Conservation (phyloP, 2,888 invertebrate genomes). For the Cantharis rustica region DNA sequence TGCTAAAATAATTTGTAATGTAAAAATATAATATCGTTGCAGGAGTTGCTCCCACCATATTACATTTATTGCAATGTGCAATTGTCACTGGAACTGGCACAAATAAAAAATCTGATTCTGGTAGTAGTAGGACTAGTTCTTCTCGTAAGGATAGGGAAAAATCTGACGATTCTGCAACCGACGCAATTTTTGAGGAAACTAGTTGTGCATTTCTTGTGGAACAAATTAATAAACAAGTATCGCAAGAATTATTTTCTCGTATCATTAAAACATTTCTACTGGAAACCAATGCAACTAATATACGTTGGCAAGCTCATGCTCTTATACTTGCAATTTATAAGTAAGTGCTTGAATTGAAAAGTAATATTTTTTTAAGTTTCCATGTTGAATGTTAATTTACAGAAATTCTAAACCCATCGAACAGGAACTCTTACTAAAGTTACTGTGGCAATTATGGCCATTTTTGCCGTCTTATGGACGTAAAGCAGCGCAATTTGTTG, state of each 20-base stretch:
- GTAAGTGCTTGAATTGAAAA: conserved; percentile 53
- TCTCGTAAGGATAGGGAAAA: conserved; percentile 66
- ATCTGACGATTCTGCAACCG: conserved; percentile 69
- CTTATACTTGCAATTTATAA: conserved; percentile 83
- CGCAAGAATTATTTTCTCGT: conserved; percentile 66
- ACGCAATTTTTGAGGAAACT: conserved; percentile 69
- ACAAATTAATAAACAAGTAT: conserved; percentile 71
- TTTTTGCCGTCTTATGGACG: conserved; percentile 87
- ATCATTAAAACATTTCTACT: conserved; percentile 90
- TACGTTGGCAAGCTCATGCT: conserved; percentile 95
- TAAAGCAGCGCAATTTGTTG: conserved; percentile 95
- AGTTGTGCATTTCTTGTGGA: conserved; percentile 71
- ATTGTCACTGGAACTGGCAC: conserved; percentile 66
- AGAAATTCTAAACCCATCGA: conserved; percentile 78
- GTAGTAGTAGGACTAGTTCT: conserved; percentile 34
- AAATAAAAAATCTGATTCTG: conserved; percentile 33
- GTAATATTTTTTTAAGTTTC: background rate
- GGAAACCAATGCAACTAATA: conserved; percentile 89
- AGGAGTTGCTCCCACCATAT: conserved; percentile 84
- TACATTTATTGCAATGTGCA: conserved; percentile 89
- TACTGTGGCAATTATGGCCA: conserved; percentile 93
- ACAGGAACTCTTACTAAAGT: conserved; percentile 78
- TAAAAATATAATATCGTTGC: background rate
- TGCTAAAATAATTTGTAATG: conserved; percentile 27
- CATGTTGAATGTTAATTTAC: background rate